Evolutionary conservation across 2,113 vertebrate species (phyloP).

Genomic region (Seriola dumerili): DNA sequence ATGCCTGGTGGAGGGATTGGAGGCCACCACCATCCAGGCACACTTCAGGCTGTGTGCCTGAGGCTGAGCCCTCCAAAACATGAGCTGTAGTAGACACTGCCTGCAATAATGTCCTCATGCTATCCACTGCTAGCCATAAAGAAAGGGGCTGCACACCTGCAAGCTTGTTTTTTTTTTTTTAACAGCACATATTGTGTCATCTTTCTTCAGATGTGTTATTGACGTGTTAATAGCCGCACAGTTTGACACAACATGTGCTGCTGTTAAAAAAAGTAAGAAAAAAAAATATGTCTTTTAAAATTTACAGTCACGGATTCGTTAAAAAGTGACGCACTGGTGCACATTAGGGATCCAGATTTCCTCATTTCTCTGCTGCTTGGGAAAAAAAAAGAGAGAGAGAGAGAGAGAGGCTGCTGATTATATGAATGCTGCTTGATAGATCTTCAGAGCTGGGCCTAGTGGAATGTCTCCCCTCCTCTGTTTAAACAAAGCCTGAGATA

Average conservation of each 20-base stretch:
- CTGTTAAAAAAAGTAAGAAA: slow-evolving; percentile 31
- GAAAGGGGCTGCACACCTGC: slow-evolving; percentile 5
- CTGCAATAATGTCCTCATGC: slow-evolving; percentile 5
- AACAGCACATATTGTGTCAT: slow-evolving; percentile 21
- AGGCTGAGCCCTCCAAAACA: slow-evolving; percentile 17
- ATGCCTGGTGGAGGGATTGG: slow-evolving; percentile 28
- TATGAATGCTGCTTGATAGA: slow-evolving; percentile 65
- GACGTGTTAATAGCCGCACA: slow-evolving; percentile 30
- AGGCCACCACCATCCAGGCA: slow-evolving; percentile 30
- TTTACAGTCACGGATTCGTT: slow-evolving; percentile 3
- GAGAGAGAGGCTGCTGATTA: slow-evolving; percentile 55
- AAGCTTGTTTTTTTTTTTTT: background rate
- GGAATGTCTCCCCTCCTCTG: slow-evolving; percentile 82
- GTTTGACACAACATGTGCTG: slow-evolving; percentile 46
- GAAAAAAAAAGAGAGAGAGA: slow-evolving; percentile 33
- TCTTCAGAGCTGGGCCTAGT: slow-evolving; percentile 66
- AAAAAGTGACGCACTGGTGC: background rate
- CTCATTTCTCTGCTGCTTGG: slow-evolving; percentile 39
- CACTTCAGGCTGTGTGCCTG: slow-evolving; percentile 38
- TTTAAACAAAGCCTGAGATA: slow-evolving; percentile 86
- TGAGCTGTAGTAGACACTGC: slow-evolving; percentile 19
- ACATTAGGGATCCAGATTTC: slow-evolving; percentile 23
- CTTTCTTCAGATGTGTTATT: slow-evolving; percentile 44
- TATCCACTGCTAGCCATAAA: background rate
- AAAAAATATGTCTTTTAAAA: slow-evolving; percentile 14